Percentiles rank a stretch among this genome's conserved stretches.
These are phyloP conservation scores for Pipistrellus pygmaeus DNA, from an alignment of 2,797 vertebrate species.

Conservation along the genomic window DNA sequence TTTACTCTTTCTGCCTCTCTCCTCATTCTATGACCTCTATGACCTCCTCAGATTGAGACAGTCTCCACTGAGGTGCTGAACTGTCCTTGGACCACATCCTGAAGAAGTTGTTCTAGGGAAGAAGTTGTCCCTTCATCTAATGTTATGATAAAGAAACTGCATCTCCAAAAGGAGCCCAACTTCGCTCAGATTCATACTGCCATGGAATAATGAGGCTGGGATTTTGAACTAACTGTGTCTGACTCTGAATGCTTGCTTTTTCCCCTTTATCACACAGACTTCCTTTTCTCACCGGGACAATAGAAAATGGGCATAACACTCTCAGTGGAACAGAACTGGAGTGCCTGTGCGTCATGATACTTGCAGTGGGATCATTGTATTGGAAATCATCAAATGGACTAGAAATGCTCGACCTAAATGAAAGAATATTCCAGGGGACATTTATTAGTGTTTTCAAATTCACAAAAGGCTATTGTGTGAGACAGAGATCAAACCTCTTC, in stretches of 20 bases:
- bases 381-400: neutral
- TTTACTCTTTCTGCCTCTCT: conserved; percentile 9
- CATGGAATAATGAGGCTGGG: conserved; percentile 21
- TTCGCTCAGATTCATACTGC: neutral
- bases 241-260: neutral
- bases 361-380: neutral
- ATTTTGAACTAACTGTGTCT: conserved; percentile 24
- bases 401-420: conserved; percentile 7
- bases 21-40: conserved; percentile 27
- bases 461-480: neutral
- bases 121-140: neutral
- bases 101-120: conserved; percentile 7
- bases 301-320: neutral
- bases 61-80: conserved; percentile 7
- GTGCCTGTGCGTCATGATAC: neutral
- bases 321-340: conserved; percentile 39
- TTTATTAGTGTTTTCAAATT: conserved; percentile 12
- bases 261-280: neutral
- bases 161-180: conserved; percentile 42
- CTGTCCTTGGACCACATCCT: conserved; percentile 52
- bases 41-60: neutral
- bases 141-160: conserved; percentile 33
- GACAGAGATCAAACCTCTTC: conserved; percentile 29
- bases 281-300: neutral
- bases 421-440: neutral